phyloP scores from a whole-genome alignment of 2,888 invertebrate species.

The Hemicrepidius hirtus region DNA sequence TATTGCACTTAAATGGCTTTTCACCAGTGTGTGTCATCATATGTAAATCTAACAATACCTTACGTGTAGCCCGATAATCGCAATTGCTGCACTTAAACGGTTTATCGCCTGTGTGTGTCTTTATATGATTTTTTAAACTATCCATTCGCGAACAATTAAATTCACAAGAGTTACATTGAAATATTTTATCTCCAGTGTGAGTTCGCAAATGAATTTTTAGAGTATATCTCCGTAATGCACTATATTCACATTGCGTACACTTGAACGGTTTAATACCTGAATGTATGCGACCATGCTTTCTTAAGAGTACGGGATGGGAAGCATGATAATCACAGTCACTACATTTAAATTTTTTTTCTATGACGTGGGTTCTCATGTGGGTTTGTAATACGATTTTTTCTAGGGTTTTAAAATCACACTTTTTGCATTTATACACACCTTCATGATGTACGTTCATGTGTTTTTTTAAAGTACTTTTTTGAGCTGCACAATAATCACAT shows the following conservation, averaged over 20 bases:
- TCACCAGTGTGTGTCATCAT: constrained; percentile 67
- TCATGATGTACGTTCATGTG: constrained; percentile 79
- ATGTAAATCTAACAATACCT: constrained; percentile 68
- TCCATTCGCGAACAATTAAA: constrained; percentile 73
- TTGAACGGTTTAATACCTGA: constrained; percentile 69
- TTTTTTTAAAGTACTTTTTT: constrained; percentile 76
- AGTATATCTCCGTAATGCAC: constrained; percentile 46
- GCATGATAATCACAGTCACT: constrained; percentile 67
- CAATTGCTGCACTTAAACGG: constrained; percentile 67
- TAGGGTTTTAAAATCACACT: constrained; percentile 77
- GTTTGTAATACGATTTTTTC: constrained; percentile 77
- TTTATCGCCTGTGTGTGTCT: constrained; percentile 73
- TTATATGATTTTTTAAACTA: constrained; percentile 72
- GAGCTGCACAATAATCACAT: constrained; percentile 74
- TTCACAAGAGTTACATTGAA: constrained; percentile 26
- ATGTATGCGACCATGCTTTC: constrained; percentile 69
- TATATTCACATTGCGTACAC: constrained; percentile 67
- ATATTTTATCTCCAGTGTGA: constrained; percentile 35
- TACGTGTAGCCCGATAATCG: constrained; percentile 67
- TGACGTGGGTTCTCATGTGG: constrained; percentile 76
- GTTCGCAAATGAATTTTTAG: constrained; percentile 39
- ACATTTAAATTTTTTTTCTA: constrained; percentile 59
- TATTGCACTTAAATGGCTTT: constrained; percentile 65
- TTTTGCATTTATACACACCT: constrained; percentile 75
- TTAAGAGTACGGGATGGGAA: constrained; percentile 68